These are phyloP conservation scores for Platichthys stellatus DNA, from an alignment of 2,113 vertebrate species.

Conservation along the genomic window DNA sequence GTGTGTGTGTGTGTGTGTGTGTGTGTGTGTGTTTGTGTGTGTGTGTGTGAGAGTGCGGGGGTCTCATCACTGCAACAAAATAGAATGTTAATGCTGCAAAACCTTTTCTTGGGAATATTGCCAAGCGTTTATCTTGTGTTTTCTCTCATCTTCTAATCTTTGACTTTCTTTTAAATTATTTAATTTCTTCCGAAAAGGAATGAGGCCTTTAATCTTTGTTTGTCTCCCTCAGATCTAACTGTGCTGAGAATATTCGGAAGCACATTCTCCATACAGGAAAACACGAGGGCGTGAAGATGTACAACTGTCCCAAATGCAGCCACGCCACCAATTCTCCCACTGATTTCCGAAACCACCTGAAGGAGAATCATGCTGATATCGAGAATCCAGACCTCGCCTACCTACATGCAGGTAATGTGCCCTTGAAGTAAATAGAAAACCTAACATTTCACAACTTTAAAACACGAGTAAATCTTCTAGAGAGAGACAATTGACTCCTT, in stretches of 20 bases:
- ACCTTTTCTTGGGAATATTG: conserved; percentile 46
- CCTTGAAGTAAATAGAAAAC: not conserved
- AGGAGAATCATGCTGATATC: conserved; percentile 92
- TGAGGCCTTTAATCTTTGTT: conserved; percentile 33
- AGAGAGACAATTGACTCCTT: no score
- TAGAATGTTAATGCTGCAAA: conserved; percentile 37
- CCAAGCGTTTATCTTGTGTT: conserved; percentile 50
- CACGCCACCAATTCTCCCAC: conserved; percentile 93
- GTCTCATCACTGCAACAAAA: conserved; percentile 45
- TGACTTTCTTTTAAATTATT: not conserved
- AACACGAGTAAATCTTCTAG: no score
- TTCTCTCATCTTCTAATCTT: conserved; percentile 46
- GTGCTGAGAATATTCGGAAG: conserved; percentile 98
- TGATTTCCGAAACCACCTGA: conserved; percentile 98
- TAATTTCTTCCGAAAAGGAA: conserved; percentile 13
- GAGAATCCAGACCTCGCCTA: conserved; percentile 98
- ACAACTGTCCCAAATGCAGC: conserved; percentile 96
- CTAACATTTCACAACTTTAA: no score
- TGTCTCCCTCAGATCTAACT: conserved; percentile 90
- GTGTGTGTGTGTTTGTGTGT: conserved; percentile 10
- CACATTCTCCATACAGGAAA: conserved; percentile 98
- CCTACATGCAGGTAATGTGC: conserved; percentile 89
- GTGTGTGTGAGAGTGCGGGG: not conserved
- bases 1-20: not conserved
- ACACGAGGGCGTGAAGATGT: conserved; percentile 98